Base-by-base conservation (phyloP, 2,113 vertebrate genomes). In the Catagonus wagneri region DNA sequence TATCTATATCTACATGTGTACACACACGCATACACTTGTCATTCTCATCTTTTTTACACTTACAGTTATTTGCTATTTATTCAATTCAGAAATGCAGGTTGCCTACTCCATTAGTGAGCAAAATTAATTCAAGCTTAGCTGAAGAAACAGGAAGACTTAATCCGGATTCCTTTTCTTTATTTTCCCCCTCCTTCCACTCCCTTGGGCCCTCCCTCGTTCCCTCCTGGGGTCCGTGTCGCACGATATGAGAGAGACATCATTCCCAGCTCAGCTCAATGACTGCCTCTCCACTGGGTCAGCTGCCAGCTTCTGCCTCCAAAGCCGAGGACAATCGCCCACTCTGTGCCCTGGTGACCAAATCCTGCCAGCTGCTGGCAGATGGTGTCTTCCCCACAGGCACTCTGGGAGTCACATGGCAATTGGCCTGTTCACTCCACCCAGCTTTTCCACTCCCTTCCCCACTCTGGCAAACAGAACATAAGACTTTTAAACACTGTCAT, bases 331-430 rank as follows among this genome's bases (percentile, higher is more conserved):
- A 98, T 74, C 87, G 83, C 6, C 63, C 11, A 89, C 98, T 98
- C 97, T 99, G 98, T 99, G 94, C 97, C 98, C 74, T 83, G 0
- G 0, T 10, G 0, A 78, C 81, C 34, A 6, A 91, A 52, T 20
- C 2, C 0, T 96, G 98, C 98, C 98, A 98, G 98, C 96, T 65
- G 89, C 96, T 15, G 93, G 96, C 98, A 98, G 98, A 98, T 98
- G 98, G 98, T 52, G 0, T 84, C 94, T 90, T 97, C 86, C 95
- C 72, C 23, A 63, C 44, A 91, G 96, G 93, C 44, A 34, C 50
- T 0, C 0, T 9, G 32, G 6, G 4, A 76, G 96, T 98, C 97
- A 89, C 11, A 1, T 94, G 98, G 90, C 97, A 80, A 96, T 95
- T 97, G 96, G 97, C 98, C 89, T 71, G 96, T 29, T 76, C 75